These are phyloP conservation scores for Paralichthys olivaceus DNA, from an alignment of 2,113 vertebrate genomes.

Conservation along the genomic window DNA sequence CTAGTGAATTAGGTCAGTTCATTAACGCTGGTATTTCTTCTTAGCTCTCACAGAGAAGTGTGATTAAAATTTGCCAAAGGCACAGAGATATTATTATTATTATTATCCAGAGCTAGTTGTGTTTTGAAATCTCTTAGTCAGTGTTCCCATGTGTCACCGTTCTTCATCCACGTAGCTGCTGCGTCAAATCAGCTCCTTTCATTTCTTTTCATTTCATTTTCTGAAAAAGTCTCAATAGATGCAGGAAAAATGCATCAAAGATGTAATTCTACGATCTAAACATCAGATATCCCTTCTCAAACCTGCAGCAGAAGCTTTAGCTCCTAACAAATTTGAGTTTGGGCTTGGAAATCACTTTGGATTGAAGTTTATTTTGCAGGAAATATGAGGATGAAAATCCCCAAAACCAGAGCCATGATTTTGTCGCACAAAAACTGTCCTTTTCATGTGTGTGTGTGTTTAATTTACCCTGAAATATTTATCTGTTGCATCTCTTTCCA, in stretches of 20 bases:
- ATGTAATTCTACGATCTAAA: neutral
- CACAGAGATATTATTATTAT: conserved; percentile 20
- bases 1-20: conserved; percentile 59
- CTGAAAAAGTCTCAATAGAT: too few species aligned
- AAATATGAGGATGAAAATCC: too few species aligned
- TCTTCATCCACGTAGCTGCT: neutral
- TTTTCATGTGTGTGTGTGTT: neutral
- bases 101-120: conserved; percentile 18
- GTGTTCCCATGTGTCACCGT: neutral
- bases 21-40: conserved; percentile 39
- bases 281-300: neutral
- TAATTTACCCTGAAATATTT: neutral
- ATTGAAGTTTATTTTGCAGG: too few species aligned
- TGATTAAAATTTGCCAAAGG: conserved; percentile 35
- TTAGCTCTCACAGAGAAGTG: conserved; percentile 27
- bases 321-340: too few species aligned
- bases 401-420: too few species aligned
- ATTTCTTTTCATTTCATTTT: too few species aligned
- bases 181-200: neutral
- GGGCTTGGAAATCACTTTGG: too few species aligned
- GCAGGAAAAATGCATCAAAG: neutral
- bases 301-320: too few species aligned
- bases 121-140: conserved; percentile 6
- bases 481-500: conserved; percentile 58
- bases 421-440: too few species aligned